phyloP scores from a whole-genome alignment of 2,888 invertebrate species.

The Drosophila prostipennis region DNA sequence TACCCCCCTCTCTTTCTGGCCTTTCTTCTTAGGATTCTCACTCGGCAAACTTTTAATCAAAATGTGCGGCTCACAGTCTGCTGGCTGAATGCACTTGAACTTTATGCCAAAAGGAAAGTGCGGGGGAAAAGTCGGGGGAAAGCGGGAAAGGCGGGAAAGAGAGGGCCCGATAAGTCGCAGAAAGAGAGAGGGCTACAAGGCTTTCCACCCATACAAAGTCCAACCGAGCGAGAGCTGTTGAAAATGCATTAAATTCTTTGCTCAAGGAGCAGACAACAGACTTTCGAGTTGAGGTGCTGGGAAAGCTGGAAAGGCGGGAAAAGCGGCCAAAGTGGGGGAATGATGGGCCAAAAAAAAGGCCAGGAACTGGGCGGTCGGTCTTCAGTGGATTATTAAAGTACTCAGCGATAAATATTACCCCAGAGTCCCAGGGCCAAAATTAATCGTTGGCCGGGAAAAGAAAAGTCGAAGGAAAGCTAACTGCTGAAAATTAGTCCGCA shows the following conservation, averaged over 20 bases:
- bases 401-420: constrained; percentile 26
- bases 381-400: constrained; percentile 35
- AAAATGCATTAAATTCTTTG: constrained; percentile 48
- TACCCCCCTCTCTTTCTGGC: neutral
- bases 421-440: constrained; percentile 2
- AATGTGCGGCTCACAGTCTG: constrained; percentile 59
- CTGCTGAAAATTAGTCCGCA: neutral
- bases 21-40: constrained; percentile 22
- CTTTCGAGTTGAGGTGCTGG: constrained; percentile 5
- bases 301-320: no score
- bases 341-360: neutral
- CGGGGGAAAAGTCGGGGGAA: neutral
- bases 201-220: constrained; percentile 38
- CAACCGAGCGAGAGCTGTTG: constrained; percentile 42
- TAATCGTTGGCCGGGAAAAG: constrained; percentile 11
- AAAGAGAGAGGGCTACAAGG: constrained; percentile 2
- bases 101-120: constrained; percentile 24
- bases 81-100: constrained; percentile 53
- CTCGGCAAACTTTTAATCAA: constrained; percentile 68
- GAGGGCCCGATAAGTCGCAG: neutral
- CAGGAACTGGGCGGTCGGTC: neutral
- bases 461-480: neutral
- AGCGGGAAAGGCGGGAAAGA: constrained; percentile 7
- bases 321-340: neutral
- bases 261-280: constrained; percentile 36